Percentiles rank a stretch among this genome's conserved stretches.
Evolutionary conservation across 2,113 vertebrate genomes (phyloP).

Genomic region (Colaptes auratus): DNA sequence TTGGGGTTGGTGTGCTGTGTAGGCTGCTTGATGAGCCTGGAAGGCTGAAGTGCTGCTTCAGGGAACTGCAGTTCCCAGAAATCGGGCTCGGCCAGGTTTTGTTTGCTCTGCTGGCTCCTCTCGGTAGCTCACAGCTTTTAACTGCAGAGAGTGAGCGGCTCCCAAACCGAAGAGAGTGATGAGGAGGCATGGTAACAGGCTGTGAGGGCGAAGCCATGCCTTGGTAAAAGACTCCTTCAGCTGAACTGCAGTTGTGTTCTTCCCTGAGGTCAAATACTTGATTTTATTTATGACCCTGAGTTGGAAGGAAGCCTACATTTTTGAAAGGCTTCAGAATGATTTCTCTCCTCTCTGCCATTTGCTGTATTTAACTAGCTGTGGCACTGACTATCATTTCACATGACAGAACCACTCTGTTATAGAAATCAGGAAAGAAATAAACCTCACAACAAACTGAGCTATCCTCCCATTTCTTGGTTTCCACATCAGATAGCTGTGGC

Average conservation of each 20-base stretch:
- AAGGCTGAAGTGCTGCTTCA: background rate
- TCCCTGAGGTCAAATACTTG: conserved; percentile 32
- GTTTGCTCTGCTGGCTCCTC: background rate
- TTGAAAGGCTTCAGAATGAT: background rate
- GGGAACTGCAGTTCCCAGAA: background rate
- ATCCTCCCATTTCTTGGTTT: background rate
- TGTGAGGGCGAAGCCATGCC: background rate
- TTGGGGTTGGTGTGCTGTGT: rapidly evolving
- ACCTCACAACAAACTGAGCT: background rate
- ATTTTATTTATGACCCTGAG: conserved; percentile 44
- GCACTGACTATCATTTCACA: background rate
- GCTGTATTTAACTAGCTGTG: conserved; percentile 30
- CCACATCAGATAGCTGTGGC: background rate
- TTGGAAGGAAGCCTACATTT: conserved; percentile 34
- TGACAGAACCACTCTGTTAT: background rate
- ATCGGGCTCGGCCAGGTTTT: background rate
- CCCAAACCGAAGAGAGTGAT: background rate
- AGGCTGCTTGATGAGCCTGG: background rate
- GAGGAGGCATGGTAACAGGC: background rate
- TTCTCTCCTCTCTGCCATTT: background rate
- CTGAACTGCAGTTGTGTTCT: background rate
- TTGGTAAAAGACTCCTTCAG: background rate
- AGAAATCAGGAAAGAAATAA: background rate
- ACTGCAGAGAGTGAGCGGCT: background rate
- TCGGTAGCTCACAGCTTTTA: background rate